These are phyloP conservation scores for Magallana angulata DNA, from an alignment of 1,140 invertebrate species.

Conservation along the genomic window DNA sequence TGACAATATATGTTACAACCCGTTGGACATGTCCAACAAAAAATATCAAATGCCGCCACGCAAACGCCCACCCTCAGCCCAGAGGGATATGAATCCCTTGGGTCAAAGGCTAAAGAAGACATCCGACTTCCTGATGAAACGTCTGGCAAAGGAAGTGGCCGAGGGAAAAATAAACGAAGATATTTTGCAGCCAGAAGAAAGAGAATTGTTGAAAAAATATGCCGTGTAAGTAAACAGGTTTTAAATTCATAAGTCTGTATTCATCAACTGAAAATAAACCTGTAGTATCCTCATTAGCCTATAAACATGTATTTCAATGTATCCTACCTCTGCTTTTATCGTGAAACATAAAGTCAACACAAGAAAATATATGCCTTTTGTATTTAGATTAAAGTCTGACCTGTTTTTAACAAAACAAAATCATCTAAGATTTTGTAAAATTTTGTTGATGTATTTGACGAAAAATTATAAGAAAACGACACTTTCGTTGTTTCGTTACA, in stretches of 20 bases:
- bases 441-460: too few relatives aligned
- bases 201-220: conserved; percentile 57
- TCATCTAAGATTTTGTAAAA: too few relatives aligned
- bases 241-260: neutral
- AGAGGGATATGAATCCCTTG: conserved; percentile 77
- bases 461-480: too few relatives aligned
- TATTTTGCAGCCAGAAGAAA: conserved; percentile 47
- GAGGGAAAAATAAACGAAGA: conserved; percentile 55
- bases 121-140: conserved; percentile 57
- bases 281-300: too few relatives aligned
- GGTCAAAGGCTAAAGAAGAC: conserved; percentile 61
- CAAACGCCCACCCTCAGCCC: conserved; percentile 63
- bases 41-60: conserved; percentile 71
- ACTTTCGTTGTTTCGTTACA: too few relatives aligned
- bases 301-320: too few relatives aligned
- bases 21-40: conserved; percentile 75
- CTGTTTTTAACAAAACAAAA: too few relatives aligned
- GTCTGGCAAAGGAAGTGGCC: conserved; percentile 59
- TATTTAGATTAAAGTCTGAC: too few relatives aligned
- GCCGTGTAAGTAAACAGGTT: conserved; percentile 54
- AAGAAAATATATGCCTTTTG: too few relatives aligned
- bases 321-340: too few relatives aligned
- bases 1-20: conserved; percentile 76
- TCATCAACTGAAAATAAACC: too few relatives aligned
- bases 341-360: too few relatives aligned